Base-by-base conservation (phyloP, 2,888 invertebrate genomes). In the Lasioglossum lativentre region DNA sequence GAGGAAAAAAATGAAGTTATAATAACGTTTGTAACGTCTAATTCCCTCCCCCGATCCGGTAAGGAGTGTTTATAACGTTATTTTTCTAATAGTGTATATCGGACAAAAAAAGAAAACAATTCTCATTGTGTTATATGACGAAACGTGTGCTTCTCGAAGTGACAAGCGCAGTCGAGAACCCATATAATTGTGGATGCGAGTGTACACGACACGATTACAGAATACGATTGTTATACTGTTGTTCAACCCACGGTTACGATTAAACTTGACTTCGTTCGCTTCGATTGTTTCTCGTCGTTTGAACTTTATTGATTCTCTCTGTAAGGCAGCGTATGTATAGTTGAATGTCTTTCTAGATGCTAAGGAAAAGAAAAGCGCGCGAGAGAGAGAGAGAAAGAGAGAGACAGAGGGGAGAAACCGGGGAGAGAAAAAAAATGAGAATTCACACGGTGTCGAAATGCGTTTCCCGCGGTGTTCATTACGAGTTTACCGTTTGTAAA, bases 61-160 rank as follows among this genome's bases (percentile, higher is more conserved):
- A 74, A 89, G 88, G 89, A 87, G 88, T 88, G 86, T 90, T 91
- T 86, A 87, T 88, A 86, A 91, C 83, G 90, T 94, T 94, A 94
- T 94, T 94, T 94, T 94, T 94, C 93, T 94, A 94, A n/a, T 93
- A 92, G 89, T 91, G 91, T 92, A 93, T 90, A 91, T 90, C 89
- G 80, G 91, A 90, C 40, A 90, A 90, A 89, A 87, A 52, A 56
- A 8, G n/a, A 16, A 59, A 30, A 63, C 30, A 30, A 63, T 92
- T 92, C 91, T 86, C 86, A 91, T 91, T 90, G 85, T 86, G 90
- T 93, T 93, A 90, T 89, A 91, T 89, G 91, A 90, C 92, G 92
- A 93, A 93, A 92, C 90, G 90, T 92, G 91, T 92, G 91, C 82
- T 88, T 63, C 78, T 86, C 81, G 10, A 86, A 82, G 72, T 74